phyloP scores from a whole-genome alignment of 2,113 vertebrate genomes.

The Aphelocoma coerulescens region DNA sequence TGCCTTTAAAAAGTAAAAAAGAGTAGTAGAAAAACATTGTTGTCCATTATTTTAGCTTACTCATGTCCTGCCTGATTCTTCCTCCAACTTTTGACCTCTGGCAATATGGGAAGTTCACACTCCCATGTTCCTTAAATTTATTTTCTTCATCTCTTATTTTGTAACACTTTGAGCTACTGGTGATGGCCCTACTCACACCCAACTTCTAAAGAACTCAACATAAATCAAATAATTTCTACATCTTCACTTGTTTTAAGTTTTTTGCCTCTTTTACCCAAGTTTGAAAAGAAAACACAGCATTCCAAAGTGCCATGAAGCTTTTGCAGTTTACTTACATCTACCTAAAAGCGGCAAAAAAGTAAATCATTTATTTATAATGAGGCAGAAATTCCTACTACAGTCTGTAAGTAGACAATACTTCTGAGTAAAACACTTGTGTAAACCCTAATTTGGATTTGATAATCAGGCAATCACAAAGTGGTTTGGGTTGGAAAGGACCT shows the following conservation, averaged over 20 bases:
- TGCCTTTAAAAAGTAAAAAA: not conserved
- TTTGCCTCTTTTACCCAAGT: not conserved
- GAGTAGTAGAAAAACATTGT: not conserved
- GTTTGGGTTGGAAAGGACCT: not conserved
- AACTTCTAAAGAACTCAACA: not conserved
- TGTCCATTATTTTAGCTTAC: not conserved
- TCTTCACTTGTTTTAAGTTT: not conserved
- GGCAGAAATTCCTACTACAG: not conserved
- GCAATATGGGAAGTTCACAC: not conserved
- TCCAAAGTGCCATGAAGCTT: not conserved
- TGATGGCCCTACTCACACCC: not conserved
- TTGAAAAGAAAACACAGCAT: not conserved
- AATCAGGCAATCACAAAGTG: not conserved
- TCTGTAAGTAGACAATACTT: not conserved
- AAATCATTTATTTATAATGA: not conserved
- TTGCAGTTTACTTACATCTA: not conserved
- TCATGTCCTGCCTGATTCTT: not conserved
- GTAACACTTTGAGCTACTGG: not conserved
- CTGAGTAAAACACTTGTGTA: not conserved
- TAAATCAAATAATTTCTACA: not conserved
- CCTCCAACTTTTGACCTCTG: not conserved
- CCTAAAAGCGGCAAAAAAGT: not conserved
- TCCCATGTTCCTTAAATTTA: not conserved
- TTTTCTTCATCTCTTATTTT: not conserved
- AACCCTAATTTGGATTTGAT: not conserved